phyloP scores from a whole-genome alignment of 2,113 vertebrate species.

The Clarias gariepinus region DNA sequence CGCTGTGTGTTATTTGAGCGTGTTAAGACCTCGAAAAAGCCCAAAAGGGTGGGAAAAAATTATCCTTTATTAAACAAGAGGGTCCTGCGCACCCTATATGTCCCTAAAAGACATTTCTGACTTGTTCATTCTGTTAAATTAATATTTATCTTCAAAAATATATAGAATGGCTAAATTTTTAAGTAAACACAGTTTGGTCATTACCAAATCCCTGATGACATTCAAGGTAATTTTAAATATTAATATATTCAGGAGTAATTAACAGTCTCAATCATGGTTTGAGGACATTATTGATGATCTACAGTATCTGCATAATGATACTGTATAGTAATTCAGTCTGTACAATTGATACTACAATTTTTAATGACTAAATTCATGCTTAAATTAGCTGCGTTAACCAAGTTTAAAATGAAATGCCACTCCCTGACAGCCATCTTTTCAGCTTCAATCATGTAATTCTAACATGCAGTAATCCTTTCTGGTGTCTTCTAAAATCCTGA shows the following conservation, averaged over 20 bases:
- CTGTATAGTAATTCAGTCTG: no score
- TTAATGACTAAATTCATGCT: not conserved
- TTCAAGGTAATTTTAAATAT: not conserved
- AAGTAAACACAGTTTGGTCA: not conserved
- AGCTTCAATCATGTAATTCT: not conserved
- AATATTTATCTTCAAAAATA: constrained; percentile 46
- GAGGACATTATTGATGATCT: not conserved
- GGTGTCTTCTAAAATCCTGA: not conserved
- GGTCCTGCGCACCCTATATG: no score
- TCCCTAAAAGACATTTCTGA: no score
- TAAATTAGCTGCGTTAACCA: not conserved
- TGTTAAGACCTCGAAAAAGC: no score
- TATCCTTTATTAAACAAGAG: no score
- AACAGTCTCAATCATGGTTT: not conserved
- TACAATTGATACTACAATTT: not conserved
- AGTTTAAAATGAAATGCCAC: not conserved
- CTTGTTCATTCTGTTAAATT: not conserved
- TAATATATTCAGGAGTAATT: no score
- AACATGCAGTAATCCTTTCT: not conserved
- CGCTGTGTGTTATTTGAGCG: no score
- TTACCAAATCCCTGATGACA: not conserved
- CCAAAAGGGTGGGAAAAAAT: no score
- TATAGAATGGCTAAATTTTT: no score
- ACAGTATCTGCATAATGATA: not conserved
- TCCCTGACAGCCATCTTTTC: not conserved